Conservation (phyloP, 2,113 vertebrate species). For the Cathartes aura region DNA sequence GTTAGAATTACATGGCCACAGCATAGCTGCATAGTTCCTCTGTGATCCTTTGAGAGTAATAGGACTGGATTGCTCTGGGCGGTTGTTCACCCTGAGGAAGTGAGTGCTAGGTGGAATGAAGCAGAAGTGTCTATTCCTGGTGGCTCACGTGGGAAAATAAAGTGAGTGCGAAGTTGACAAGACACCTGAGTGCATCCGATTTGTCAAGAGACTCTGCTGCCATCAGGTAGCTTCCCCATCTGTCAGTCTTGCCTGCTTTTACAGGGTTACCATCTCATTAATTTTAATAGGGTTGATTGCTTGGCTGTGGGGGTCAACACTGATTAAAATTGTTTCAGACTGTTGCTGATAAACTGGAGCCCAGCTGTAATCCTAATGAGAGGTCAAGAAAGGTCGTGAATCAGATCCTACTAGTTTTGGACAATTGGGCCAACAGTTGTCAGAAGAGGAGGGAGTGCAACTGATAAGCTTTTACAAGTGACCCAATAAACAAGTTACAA, state of each 20-base stretch:
- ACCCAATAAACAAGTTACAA: neutral
- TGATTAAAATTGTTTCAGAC: slow-evolving; percentile 49
- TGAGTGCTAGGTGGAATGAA: slow-evolving; percentile 48
- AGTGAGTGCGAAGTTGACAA: slow-evolving; percentile 43
- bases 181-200: slow-evolving; percentile 24
- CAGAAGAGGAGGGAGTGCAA: neutral
- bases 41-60: neutral
- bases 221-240: slow-evolving; percentile 33
- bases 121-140: slow-evolving; percentile 35
- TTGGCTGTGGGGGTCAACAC: neutral
- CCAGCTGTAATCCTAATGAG: slow-evolving; percentile 34
- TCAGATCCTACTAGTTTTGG: neutral
- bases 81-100: slow-evolving; percentile 25
- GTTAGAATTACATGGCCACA: neutral
- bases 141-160: neutral
- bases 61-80: neutral
- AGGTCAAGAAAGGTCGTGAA: neutral
- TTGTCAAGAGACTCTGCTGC: slow-evolving; percentile 19
- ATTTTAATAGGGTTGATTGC: slow-evolving; percentile 25
- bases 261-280: slow-evolving; percentile 29
- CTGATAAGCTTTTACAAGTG: neutral
- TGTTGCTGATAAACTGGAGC: slow-evolving; percentile 21
- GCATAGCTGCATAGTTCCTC: neutral
- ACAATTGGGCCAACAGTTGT: neutral
- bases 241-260: neutral